Percentiles rank a stretch among this genome's conserved stretches.
phyloP scores from a whole-genome alignment of 2,797 vertebrate genomes.

The Acanthurus tractus region DNA sequence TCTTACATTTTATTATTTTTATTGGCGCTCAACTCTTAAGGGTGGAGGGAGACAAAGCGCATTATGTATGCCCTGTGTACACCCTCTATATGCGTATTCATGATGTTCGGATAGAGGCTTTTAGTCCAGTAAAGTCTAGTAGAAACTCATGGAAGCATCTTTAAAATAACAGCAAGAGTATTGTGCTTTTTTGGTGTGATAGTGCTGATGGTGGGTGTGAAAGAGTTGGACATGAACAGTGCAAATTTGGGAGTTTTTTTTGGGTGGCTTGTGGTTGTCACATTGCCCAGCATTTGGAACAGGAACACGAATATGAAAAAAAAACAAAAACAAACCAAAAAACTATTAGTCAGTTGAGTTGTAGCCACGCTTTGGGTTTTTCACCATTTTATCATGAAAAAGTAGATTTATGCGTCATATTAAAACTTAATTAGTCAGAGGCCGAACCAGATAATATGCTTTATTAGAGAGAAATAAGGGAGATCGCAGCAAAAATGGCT shows the following conservation, averaged over 20 bases:
- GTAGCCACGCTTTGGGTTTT: constrained; percentile 10
- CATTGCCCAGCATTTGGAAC: constrained; percentile 31
- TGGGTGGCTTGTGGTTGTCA: constrained; percentile 1
- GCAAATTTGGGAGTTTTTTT: constrained; percentile 22
- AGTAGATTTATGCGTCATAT: constrained; percentile 2
- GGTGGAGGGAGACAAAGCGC: constrained; percentile 62
- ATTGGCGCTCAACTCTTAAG: constrained; percentile 58
- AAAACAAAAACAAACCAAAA: constrained; percentile 1
- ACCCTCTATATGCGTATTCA: constrained; percentile 54
- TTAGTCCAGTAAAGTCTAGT: constrained; percentile 33
- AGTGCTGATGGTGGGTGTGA: constrained; percentile 30
- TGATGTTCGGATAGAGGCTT: constrained; percentile 50
- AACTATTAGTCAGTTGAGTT: constrained; percentile 21
- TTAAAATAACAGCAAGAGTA: constrained; percentile 15
- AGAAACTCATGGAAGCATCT: constrained; percentile 30
- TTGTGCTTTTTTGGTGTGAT: constrained; percentile 3
- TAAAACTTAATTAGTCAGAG: constrained; percentile 6
- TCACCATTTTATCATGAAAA: constrained; percentile 2
- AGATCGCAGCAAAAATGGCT: constrained; percentile 31
- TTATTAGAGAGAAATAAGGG: constrained; percentile 30
- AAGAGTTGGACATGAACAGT: constrained; percentile 35
- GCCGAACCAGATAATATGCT: neutral
- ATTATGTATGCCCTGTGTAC: constrained; percentile 63
- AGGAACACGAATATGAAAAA: constrained; percentile 7
- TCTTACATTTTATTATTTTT: constrained; percentile 52